Evolutionary conservation across 1,140 invertebrate species (phyloP).

Genomic region (Belonocnema kinseyi): DNA sequence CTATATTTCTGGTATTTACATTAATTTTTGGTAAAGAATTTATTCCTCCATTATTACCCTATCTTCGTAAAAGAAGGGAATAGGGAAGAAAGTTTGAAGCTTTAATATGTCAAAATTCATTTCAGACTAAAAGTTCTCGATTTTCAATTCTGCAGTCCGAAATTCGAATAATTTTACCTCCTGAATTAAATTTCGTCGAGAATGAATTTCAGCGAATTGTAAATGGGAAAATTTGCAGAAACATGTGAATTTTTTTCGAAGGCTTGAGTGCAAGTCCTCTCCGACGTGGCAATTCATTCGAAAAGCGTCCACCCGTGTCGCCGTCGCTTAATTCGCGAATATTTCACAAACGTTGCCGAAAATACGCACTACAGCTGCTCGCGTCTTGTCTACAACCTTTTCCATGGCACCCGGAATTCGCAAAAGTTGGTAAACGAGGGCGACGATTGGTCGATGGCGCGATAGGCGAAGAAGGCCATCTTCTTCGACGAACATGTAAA

Average conservation of each 20-base stretch:
- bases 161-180: too few species aligned
- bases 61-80: too few species aligned
- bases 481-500: conserved; percentile 33
- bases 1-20: too few species aligned
- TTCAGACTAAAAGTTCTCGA: too few species aligned
- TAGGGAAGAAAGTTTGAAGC: too few species aligned
- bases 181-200: too few species aligned
- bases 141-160: too few species aligned
- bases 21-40: too few species aligned
- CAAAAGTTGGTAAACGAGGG: conserved; percentile 33
- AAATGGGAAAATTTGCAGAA: too few species aligned
- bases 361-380: conserved; percentile 69
- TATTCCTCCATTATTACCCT: too few species aligned
- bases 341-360: conserved; percentile 57
- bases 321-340: conserved; percentile 67
- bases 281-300: conserved; percentile 61
- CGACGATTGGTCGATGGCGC: conserved; percentile 42
- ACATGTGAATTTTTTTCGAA: conserved; percentile 1
- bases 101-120: too few species aligned
- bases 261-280: conserved; percentile 46
- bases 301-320: conserved; percentile 38
- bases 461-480: conserved; percentile 20
- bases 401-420: conserved; percentile 33
- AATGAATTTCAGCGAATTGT: too few species aligned
- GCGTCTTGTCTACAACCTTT: conserved; percentile 62